A percentile compares a stretch with the other conserved stretches of the same genome.
Conservation (phyloP, 2,113 vertebrate genomes). For the Podocnemis expansa region DNA sequence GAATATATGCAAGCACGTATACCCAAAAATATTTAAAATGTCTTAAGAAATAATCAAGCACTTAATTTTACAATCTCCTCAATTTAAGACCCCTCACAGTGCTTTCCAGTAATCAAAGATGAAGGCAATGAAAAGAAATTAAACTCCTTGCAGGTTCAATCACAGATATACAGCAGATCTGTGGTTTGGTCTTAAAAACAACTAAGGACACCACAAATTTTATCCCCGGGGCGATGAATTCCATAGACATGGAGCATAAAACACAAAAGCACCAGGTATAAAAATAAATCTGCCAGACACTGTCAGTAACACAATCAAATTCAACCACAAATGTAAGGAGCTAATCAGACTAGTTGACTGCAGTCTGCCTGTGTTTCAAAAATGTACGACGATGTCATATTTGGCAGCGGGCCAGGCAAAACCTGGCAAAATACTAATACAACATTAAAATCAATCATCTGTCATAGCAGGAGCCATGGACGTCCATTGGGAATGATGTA, state of each 20-base stretch:
- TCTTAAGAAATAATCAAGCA: neutral
- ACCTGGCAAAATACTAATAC: neutral
- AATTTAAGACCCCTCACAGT: neutral
- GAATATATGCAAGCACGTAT: neutral
- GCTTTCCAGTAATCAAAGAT: constrained; percentile 2
- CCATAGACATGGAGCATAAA: neutral
- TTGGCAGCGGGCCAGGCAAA: neutral
- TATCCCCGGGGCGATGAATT: neutral
- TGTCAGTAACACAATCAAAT: neutral
- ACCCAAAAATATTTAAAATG: neutral
- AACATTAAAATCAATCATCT: neutral
- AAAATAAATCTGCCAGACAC: neutral
- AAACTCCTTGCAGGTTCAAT: neutral
- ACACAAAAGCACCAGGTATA: neutral
- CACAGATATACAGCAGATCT: neutral
- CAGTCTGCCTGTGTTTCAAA: neutral
- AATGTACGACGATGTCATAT: neutral
- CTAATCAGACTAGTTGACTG: neutral
- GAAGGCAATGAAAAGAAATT: constrained; percentile 7
- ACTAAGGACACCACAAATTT: neutral
- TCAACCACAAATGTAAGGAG: neutral
- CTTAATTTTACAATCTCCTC: neutral
- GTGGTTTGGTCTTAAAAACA: constrained; percentile 3
- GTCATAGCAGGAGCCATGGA: neutral
- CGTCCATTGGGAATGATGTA: neutral